Evolutionary conservation across 2,888 invertebrate genomes (phyloP).

Genomic region (Macaria notata): DNA sequence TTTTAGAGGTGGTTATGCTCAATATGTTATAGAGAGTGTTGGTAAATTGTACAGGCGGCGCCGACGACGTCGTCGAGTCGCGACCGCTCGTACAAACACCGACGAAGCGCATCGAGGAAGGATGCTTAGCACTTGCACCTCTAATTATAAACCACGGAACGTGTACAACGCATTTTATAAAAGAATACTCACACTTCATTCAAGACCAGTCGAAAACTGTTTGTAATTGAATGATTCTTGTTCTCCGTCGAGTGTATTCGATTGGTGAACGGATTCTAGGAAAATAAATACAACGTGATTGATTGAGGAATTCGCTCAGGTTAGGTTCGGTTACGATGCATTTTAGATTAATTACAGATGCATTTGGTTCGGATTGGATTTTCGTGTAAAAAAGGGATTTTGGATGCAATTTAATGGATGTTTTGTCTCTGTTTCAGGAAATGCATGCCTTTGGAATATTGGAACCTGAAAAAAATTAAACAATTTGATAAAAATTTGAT

Average conservation of each 20-base stretch:
- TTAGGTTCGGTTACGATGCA: conserved; percentile 17
- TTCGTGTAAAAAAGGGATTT: conserved; percentile 4
- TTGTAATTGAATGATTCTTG: too few species aligned
- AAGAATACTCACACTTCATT: too few species aligned
- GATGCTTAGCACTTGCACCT: conserved; percentile 77
- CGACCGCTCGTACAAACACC: conserved; percentile 68
- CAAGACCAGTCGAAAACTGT: too few species aligned
- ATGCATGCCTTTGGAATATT: too few species aligned
- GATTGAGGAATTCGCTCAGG: conserved; percentile 29
- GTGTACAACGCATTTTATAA: conserved; percentile 26
- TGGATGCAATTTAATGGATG: conserved; percentile 8
- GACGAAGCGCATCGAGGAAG: conserved; percentile 74
- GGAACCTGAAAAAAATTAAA: too few species aligned
- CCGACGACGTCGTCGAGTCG: conserved; percentile 73
- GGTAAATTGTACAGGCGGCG: conserved; percentile 74
- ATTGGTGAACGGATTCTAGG: conserved; percentile 8
- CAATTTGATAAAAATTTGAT: too few species aligned
- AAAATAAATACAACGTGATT: conserved; percentile 61
- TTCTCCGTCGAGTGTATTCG: too few species aligned
- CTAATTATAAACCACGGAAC: conserved; percentile 73
- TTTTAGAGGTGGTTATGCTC: conserved; percentile 34
- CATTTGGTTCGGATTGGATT: conserved; percentile 17
- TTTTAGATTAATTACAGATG: conserved; percentile 26
- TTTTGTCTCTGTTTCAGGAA: conserved; percentile 4
- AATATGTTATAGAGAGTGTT: conserved; percentile 42